These are phyloP conservation scores for Hartigia nigra DNA, from an alignment of 2,888 invertebrate genomes.

Conservation along the genomic window DNA sequence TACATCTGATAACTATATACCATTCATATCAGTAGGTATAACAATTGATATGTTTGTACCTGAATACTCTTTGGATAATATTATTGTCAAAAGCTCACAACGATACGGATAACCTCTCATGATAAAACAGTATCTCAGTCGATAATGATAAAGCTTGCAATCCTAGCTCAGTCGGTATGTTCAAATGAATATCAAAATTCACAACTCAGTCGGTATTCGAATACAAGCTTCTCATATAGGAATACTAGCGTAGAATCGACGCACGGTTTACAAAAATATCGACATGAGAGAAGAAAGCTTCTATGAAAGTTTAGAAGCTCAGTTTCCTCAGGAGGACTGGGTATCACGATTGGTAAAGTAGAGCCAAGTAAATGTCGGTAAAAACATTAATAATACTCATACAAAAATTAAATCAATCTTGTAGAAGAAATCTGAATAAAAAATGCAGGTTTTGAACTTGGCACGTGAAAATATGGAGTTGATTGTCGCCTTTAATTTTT, in stretches of 20 bases:
- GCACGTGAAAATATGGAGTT: neutral
- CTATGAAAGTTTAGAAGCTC: neutral
- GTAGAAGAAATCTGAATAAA: neutral
- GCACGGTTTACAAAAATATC: neutral
- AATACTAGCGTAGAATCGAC: neutral
- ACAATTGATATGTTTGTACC: neutral
- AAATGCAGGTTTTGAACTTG: neutral
- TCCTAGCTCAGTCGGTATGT: neutral
- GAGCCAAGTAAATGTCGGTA: neutral
- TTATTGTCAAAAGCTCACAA: slow-evolving; percentile 8
- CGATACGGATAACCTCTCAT: slow-evolving; percentile 5
- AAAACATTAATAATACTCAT: neutral
- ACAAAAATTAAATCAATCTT: neutral
- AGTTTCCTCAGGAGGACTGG: neutral
- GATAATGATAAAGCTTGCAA: neutral
- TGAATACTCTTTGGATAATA: neutral
- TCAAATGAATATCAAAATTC: neutral
- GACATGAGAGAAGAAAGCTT: neutral
- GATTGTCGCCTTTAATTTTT: neutral
- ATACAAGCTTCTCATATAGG: neutral
- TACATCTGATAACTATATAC: neutral
- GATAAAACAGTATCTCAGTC: slow-evolving; percentile 1
- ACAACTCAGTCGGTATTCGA: neutral
- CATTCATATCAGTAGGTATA: neutral
- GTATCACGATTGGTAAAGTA: neutral